These are phyloP conservation scores for Vanacampus margaritifer DNA, from an alignment of 2,113 vertebrate genomes.

Conservation along the genomic window DNA sequence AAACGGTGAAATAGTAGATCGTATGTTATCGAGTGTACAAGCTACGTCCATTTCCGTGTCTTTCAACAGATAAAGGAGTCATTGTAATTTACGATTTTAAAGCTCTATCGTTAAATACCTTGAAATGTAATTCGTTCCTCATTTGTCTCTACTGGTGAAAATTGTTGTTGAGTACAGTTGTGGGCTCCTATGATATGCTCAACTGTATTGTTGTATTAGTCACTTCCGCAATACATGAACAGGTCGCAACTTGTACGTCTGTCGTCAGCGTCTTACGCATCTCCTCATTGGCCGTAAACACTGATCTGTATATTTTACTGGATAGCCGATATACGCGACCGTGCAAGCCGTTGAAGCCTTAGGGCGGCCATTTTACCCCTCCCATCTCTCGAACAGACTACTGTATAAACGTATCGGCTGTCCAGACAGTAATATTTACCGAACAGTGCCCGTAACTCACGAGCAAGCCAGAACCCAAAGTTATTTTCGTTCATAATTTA, in stretches of 20 bases:
- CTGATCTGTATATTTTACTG: too few species aligned
- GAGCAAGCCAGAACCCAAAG: too few species aligned
- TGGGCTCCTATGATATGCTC: background rate
- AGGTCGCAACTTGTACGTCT: background rate
- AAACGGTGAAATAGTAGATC: background rate
- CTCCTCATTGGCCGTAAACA: slow-evolving; percentile 19
- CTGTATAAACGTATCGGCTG: too few species aligned
- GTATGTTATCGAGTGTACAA: background rate
- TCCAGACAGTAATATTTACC: too few species aligned
- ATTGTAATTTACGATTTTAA: background rate
- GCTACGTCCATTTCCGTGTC: background rate
- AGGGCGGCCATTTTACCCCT: too few species aligned
- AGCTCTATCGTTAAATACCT: background rate
- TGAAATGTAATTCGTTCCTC: background rate
- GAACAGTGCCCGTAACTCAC: too few species aligned
- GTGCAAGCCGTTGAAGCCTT: too few species aligned
- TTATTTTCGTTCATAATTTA: too few species aligned
- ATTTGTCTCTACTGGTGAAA: background rate
- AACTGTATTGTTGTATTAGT: background rate
- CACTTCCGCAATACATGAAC: background rate
- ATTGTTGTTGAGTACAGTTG: background rate
- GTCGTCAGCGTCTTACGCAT: background rate
- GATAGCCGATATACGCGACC: too few species aligned
- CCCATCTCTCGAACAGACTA: too few species aligned
- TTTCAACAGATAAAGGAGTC: background rate